Percentiles rank a stretch among this genome's conserved stretches.
These are phyloP conservation scores for Netelia melanura DNA, from an alignment of 2,888 invertebrate genomes.

Conservation along the genomic window DNA sequence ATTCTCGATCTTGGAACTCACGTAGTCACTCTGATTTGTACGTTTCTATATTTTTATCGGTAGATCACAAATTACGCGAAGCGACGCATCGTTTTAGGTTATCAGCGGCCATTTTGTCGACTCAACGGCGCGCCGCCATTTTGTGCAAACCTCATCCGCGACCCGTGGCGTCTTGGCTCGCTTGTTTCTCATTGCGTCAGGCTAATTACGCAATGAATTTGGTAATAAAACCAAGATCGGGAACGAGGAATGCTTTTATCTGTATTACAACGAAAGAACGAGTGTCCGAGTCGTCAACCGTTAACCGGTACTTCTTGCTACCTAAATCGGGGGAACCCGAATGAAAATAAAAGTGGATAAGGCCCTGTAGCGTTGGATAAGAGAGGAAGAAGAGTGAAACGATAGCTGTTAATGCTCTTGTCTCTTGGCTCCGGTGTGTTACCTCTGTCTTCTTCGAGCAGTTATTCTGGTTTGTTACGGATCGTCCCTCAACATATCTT, in stretches of 20 bases:
- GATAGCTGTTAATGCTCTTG: slow-evolving; percentile 57
- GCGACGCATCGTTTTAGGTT: background rate
- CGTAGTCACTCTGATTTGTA: background rate
- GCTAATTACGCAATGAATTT: background rate
- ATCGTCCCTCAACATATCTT: slow-evolving; percentile 43
- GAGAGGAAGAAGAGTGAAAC: slow-evolving; percentile 65
- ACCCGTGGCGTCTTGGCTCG: background rate
- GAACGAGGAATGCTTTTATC: background rate
- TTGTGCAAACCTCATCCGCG: background rate
- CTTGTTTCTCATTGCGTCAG: background rate
- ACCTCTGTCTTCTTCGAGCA: slow-evolving; percentile 36
- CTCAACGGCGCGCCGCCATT: background rate
- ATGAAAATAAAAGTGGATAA: slow-evolving; percentile 72
- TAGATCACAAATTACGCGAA: too few species aligned
- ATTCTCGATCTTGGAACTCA: slow-evolving; percentile 41
- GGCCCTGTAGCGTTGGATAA: slow-evolving; percentile 21
- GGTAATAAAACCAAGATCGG: background rate
- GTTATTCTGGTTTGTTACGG: slow-evolving; percentile 66
- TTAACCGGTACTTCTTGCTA: slow-evolving; percentile 67
- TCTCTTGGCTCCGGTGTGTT: slow-evolving; percentile 17
- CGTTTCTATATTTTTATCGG: too few species aligned
- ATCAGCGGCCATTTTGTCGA: background rate
- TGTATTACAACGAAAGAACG: background rate
- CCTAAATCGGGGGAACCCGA: slow-evolving; percentile 74
- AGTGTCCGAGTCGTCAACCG: slow-evolving; percentile 60